Conservation (phyloP, 2,888 invertebrate species). For the Tenthredo mesomela region DNA sequence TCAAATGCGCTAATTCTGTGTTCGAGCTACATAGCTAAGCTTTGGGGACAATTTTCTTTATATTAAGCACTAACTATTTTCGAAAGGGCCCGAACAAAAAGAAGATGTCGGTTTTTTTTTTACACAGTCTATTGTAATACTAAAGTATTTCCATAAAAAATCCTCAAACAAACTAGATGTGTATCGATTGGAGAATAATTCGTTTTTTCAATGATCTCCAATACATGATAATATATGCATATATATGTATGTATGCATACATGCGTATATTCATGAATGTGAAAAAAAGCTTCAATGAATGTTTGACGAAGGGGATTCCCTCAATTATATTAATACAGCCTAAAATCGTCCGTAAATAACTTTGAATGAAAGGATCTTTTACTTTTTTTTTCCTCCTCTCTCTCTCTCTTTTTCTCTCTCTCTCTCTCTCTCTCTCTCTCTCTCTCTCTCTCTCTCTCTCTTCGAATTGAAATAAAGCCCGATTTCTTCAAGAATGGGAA, state of each 20-base stretch:
- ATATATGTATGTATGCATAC: background rate
- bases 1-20: too few relatives aligned
- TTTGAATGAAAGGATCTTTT: background rate
- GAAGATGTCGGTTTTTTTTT: too few relatives aligned
- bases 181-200: background rate
- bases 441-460: background rate
- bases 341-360: background rate
- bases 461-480: background rate
- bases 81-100: too few relatives aligned
- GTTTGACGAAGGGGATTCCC: background rate
- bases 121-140: too few relatives aligned
- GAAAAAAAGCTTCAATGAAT: background rate
- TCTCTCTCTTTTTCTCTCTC: background rate
- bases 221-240: background rate
- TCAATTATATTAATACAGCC: background rate
- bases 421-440: background rate
- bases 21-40: too few relatives aligned
- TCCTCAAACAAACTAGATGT: background rate
- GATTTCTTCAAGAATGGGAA: background rate
- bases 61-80: too few relatives aligned
- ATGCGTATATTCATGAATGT: background rate
- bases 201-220: background rate
- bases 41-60: too few relatives aligned
- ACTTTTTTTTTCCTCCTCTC: background rate
- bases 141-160: too few relatives aligned